phyloP scores from a whole-genome alignment of 92 coral and sea anemone species.

The Umimayanthus chanpuru region DNA sequence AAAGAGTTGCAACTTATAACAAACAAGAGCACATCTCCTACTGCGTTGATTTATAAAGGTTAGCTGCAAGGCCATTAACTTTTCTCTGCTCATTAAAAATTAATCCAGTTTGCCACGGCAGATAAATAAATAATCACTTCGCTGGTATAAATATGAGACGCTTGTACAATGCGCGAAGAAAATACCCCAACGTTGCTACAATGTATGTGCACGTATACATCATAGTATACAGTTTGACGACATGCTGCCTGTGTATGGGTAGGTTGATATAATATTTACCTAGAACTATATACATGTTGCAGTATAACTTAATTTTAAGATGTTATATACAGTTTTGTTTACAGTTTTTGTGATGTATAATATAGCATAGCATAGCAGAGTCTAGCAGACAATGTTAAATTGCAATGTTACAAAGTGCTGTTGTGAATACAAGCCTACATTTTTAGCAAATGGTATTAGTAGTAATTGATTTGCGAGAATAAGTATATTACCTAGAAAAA shows the following conservation, averaged over 20 bases:
- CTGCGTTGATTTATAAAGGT: too few species aligned
- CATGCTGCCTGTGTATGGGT: not conserved
- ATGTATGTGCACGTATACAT: not conserved
- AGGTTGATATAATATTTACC: not conserved
- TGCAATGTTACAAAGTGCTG: not conserved
- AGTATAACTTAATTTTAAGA: not conserved
- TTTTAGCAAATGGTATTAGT: too few species aligned
- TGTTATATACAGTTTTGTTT: not conserved
- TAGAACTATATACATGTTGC: not conserved
- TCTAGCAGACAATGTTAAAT: not conserved
- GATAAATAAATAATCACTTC: not conserved
- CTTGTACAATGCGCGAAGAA: not conserved
- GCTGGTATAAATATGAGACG: not conserved
- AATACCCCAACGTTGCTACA: not conserved
- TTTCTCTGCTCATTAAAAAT: not conserved
- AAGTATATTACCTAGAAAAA: too few species aligned
- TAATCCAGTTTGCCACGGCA: not conserved
- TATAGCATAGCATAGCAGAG: not conserved
- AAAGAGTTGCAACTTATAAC: too few species aligned
- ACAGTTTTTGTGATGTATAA: not conserved
- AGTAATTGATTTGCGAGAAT: too few species aligned
- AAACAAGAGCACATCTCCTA: too few species aligned
- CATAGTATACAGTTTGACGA: not conserved
- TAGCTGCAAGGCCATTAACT: not conserved
- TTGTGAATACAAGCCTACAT: too few species aligned